A percentile compares a stretch with the other conserved stretches of the same genome.
phyloP scores from a whole-genome alignment of 2,888 invertebrate genomes.

The Calliphora vomitoria region DNA sequence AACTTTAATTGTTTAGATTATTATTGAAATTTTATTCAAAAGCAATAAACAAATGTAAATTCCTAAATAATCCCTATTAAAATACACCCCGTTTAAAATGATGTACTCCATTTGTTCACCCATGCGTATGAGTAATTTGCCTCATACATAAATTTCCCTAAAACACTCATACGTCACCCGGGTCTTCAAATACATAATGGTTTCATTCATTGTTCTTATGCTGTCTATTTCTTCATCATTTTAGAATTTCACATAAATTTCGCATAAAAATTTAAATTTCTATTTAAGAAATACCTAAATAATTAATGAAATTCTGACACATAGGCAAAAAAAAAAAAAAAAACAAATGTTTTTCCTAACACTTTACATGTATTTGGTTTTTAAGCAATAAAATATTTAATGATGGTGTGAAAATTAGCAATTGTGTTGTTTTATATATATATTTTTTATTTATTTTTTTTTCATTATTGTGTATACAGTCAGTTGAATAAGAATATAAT shows the following conservation, averaged over 20 bases:
- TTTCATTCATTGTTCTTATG: too few species aligned
- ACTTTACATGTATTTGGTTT: neutral
- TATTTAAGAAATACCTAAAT: neutral
- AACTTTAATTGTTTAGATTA: too few species aligned
- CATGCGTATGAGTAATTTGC: neutral
- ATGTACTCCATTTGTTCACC: neutral
- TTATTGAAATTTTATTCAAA: too few species aligned
- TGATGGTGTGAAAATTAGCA: constrained; percentile 48
- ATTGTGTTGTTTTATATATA: neutral
- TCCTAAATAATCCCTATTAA: too few species aligned
- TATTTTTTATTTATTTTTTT: too few species aligned
- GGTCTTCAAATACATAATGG: too few species aligned
- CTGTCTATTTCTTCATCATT: neutral
- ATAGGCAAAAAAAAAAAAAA: too few species aligned
- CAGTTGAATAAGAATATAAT: neutral
- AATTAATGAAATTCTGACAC: neutral
- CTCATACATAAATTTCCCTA: neutral
- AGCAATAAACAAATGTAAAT: too few species aligned
- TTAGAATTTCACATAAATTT: neutral
- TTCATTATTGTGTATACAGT: too few species aligned
- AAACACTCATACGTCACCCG: neutral
- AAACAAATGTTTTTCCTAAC: neutral
- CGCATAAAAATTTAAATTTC: neutral
- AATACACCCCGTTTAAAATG: too few species aligned
- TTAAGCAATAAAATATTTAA: constrained; percentile 42